A percentile compares a stretch with the other conserved stretches of the same genome.
Conservation (phyloP, 2,888 invertebrate species). For the Tuberolachnus salignus region DNA sequence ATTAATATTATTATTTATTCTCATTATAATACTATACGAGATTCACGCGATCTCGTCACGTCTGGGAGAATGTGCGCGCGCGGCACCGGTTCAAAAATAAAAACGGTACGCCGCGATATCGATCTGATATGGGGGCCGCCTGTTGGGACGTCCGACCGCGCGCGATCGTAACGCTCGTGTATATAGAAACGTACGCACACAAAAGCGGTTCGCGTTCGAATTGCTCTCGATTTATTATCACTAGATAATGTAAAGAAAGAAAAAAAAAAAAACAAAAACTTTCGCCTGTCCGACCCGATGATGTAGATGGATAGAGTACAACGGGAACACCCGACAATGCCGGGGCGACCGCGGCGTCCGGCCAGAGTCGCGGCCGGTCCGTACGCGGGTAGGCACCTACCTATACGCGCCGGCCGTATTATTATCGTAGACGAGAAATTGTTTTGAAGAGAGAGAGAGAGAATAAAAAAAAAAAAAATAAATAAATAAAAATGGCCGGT, state of each 20-base stretch:
- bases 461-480: too few species aligned
- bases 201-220: conserved; percentile 1
- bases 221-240: conserved; percentile 37
- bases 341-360: too few species aligned
- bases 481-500: too few species aligned
- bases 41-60: conserved; percentile 25
- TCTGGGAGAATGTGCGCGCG: neutral
- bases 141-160: conserved; percentile 26
- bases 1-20: neutral
- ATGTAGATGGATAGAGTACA: too few species aligned
- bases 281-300: neutral
- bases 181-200: neutral
- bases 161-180: neutral
- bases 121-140: conserved; percentile 38
- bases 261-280: too few species aligned
- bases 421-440: too few species aligned
- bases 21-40: neutral
- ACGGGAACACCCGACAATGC: too few species aligned
- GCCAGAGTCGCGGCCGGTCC: too few species aligned
- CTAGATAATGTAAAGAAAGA: too few species aligned
- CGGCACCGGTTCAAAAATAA: conserved; percentile 17
- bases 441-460: too few species aligned
- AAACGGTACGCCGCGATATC: conserved; percentile 33
- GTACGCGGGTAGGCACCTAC: too few species aligned
- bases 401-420: too few species aligned